Base-by-base conservation (phyloP, 2,797 vertebrate species). In the Crypturellus tataupa region DNA sequence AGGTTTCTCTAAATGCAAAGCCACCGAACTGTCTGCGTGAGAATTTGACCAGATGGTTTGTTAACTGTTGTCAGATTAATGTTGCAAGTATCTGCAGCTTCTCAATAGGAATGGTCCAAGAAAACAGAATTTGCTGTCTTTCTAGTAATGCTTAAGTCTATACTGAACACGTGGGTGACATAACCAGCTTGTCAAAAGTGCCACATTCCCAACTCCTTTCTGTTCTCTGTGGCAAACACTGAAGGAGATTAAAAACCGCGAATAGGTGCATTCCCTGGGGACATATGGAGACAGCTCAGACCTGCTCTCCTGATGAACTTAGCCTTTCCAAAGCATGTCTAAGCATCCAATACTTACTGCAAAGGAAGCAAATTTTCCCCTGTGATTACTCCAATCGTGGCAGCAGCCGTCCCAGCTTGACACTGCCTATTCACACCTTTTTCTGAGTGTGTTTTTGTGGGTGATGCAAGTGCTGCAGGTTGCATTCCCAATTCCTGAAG, bases 291-390 rank as follows among this genome's bases (percentile, higher is more conserved):
- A 16, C 51, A 12, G 37, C 20, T 56, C 63, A 90, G 31, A 14
- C 8, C 6, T 14, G 4, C 27, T 87, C 29, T 85, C 75, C 23
- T 27, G 29, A 69, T 65, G 10, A 55, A 17, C 78, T 59, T 65
- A 35, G 78, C 31, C 23, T 24, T 79, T 89, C 75, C n/a, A 35
- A 76, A 91, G 37, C 5, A 16, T 27, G 39, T 3, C 2, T 59
- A 44, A 63, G 31, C 8, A 0, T 37, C 3, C 49, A 56, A 37
- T 16, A 10, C 19, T 39, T 1, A 0, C 49, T 69, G 47, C 25
- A 72, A 76, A 31, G 47, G 42, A 55, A 1, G 3, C 46, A 31
- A 3, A 1, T 56, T 76, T 35, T 21, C 63, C 7, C 63, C 44
- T 70, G 9, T 68, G 17, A 42, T 85, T 71, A 91, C 21, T 40